phyloP scores from a whole-genome alignment of 2,797 vertebrate genomes.

The Eospalax fontanierii region DNA sequence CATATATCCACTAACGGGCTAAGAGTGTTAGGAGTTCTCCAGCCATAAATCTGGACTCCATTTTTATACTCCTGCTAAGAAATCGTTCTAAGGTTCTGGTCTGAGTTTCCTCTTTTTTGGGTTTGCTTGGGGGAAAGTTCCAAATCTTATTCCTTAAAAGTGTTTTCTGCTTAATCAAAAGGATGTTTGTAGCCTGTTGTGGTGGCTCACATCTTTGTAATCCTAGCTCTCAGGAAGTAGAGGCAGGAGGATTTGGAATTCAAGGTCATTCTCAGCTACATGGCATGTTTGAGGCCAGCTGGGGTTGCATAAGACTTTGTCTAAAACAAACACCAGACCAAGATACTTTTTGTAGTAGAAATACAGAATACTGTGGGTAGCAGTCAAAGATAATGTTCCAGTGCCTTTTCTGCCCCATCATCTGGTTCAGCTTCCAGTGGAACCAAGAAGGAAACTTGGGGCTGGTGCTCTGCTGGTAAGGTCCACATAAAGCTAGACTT shows the following conservation, averaged over 20 bases:
- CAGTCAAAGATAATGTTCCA: constrained; percentile 7
- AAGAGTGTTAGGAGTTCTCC: not conserved
- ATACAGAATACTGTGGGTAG: not conserved
- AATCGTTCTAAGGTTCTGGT: constrained; percentile 29
- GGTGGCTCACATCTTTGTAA: not conserved
- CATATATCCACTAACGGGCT: not conserved
- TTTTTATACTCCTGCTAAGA: constrained; percentile 17
- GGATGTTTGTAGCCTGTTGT: not conserved
- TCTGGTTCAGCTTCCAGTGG: constrained; percentile 4
- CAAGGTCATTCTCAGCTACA: not conserved
- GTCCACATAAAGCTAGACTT: not conserved
- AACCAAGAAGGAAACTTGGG: constrained; percentile 29
- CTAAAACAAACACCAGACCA: not conserved
- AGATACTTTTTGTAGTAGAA: constrained; percentile 19
- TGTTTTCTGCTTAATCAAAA: not conserved
- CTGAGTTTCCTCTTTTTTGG: not conserved
- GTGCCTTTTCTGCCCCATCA: constrained; percentile 15
- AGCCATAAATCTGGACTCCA: not conserved
- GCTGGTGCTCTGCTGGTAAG: not conserved
- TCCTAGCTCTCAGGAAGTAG: not conserved
- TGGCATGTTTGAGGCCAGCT: not conserved
- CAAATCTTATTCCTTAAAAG: constrained; percentile 57
- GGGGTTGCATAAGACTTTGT: not conserved
- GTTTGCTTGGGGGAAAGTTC: not conserved
- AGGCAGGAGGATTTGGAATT: not conserved